Evolutionary conservation across 2,113 vertebrate genomes (phyloP).

Genomic region (human (Homo sapiens)): GRCh38 chr5:108819501-108820000

Average conservation of each 20-base stretch:
- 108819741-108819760: not conserved
- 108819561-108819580: not conserved
- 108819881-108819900: not conserved
- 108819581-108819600: not conserved
- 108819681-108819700: not conserved
- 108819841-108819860: not conserved
- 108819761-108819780: not conserved
- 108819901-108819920: not conserved
- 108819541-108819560: not conserved
- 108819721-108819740: not conserved
- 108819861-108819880: not conserved
- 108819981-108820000: not conserved
- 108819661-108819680: not conserved
- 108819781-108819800: not conserved
- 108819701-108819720: not conserved
- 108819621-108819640: no score
- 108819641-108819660: not conserved
- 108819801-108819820: not conserved
- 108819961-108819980: not conserved
- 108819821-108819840: not conserved
- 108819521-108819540: constrained; percentile 5
- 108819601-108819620: not conserved
- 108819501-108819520: not conserved
- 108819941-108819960: not conserved
- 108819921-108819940: not conserved